Evolutionary conservation across 2,113 vertebrate genomes (phyloP).

Genomic region (Bubalus kerabau): DNA sequence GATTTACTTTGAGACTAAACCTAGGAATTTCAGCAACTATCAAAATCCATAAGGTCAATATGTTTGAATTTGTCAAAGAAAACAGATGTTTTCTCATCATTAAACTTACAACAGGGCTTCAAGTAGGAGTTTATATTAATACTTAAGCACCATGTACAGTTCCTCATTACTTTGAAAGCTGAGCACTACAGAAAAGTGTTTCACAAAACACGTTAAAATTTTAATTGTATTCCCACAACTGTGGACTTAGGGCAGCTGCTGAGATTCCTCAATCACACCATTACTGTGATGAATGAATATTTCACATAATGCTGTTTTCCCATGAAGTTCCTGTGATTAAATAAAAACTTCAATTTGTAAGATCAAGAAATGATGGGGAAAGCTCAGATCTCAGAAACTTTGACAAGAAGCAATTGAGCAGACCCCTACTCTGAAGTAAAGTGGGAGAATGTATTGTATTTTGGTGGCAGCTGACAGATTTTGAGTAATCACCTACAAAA

Average conservation of each 20-base stretch:
- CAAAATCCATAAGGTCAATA: neutral
- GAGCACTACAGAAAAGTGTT: constrained; percentile 33
- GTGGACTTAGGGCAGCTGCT: constrained; percentile 25
- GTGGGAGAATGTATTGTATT: neutral
- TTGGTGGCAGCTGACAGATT: neutral
- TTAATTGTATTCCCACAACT: constrained; percentile 46
- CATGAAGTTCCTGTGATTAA: constrained; percentile 54
- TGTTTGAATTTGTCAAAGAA: constrained; percentile 14
- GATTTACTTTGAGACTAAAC: constrained; percentile 52
- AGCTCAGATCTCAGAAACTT: neutral
- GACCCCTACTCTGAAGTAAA: neutral
- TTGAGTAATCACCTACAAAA: neutral
- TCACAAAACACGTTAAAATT: constrained; percentile 52
- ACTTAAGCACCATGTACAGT: neutral
- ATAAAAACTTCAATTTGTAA: constrained; percentile 43
- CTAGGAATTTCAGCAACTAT: constrained; percentile 34
- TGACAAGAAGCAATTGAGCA: constrained; percentile 24
- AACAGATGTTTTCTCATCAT: neutral
- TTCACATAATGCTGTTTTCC: constrained; percentile 53
- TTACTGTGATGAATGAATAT: constrained; percentile 49
- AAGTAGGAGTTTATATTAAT: neutral
- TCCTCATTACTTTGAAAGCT: constrained; percentile 21
- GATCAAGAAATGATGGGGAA: constrained; percentile 28
- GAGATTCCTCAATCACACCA: neutral
- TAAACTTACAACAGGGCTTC: neutral